Evolutionary conservation across 2,113 vertebrate genomes (phyloP).

Genomic region (Arizona elegans): DNA sequence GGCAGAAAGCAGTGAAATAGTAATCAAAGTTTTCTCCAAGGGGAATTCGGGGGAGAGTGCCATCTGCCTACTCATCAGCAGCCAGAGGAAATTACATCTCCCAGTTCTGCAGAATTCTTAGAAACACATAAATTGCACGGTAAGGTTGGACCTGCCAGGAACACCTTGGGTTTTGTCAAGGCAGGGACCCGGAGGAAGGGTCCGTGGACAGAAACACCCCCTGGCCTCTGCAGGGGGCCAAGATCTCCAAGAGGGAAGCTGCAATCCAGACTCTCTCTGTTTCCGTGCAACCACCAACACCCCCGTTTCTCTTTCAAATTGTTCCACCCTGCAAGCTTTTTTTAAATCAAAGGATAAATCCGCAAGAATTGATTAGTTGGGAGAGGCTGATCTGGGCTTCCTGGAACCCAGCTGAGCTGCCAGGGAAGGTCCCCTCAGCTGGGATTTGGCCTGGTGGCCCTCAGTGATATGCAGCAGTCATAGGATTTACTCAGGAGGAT

Average conservation of each 20-base stretch:
- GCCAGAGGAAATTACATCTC: neutral
- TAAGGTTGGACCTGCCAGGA: neutral
- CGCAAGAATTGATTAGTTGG: neutral
- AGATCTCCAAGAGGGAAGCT: neutral
- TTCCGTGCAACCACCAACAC: neutral
- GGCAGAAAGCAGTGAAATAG: conserved; percentile 4
- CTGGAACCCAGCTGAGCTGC: neutral
- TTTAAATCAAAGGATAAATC: neutral
- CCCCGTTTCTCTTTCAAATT: neutral
- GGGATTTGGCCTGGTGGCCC: neutral
- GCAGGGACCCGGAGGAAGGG: neutral
- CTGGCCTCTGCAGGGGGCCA: neutral
- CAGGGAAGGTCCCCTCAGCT: neutral
- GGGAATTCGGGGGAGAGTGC: neutral
- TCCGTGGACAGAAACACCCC: too few relatives aligned
- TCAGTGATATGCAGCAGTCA: neutral
- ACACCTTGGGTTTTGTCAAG: neutral
- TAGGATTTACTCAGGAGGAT: neutral
- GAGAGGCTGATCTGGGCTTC: neutral
- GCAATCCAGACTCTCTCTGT: too few relatives aligned
- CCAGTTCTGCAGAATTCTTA: neutral
- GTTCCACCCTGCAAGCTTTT: neutral
- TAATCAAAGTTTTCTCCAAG: neutral
- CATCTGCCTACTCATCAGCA: conserved; percentile 8
- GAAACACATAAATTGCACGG: neutral